phyloP scores from a whole-genome alignment of 2,797 vertebrate species.

The Meda fulgida region DNA sequence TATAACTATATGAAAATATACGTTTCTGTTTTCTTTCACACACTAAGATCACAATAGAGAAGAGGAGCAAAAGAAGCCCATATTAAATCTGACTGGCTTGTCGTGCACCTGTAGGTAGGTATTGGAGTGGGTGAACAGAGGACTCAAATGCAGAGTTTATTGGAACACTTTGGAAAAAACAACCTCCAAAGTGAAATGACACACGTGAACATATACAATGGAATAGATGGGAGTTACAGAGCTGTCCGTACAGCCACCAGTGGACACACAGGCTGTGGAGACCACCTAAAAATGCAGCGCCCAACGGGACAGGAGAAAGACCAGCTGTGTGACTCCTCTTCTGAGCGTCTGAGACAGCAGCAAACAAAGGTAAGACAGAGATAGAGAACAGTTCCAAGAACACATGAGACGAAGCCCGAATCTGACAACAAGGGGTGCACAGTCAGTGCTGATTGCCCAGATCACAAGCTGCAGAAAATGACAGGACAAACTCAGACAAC shows the following conservation, averaged over 20 bases:
- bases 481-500: background rate
- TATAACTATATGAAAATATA: slow-evolving; percentile 29
- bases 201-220: background rate
- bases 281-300: background rate
- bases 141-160: background rate
- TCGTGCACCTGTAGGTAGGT: slow-evolving; percentile 41
- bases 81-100: slow-evolving; percentile 62
- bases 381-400: background rate
- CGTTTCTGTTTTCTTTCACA: slow-evolving; percentile 14
- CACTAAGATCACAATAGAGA: slow-evolving; percentile 1
- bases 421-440: background rate
- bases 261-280: background rate
- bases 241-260: background rate
- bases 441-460: too few relatives aligned
- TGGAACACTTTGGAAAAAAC: background rate
- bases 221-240: background rate
- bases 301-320: background rate
- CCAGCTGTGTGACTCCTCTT: too few relatives aligned
- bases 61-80: slow-evolving; percentile 29
- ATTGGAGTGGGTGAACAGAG: background rate
- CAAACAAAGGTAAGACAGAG: background rate
- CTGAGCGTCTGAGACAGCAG: background rate
- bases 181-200: background rate
- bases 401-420: background rate
- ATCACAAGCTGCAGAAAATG: background rate